A percentile compares a stretch with the other conserved stretches of the same genome.
phyloP scores from a whole-genome alignment of 2,888 invertebrate genomes.

The Limnephilus rhombicus region DNA sequence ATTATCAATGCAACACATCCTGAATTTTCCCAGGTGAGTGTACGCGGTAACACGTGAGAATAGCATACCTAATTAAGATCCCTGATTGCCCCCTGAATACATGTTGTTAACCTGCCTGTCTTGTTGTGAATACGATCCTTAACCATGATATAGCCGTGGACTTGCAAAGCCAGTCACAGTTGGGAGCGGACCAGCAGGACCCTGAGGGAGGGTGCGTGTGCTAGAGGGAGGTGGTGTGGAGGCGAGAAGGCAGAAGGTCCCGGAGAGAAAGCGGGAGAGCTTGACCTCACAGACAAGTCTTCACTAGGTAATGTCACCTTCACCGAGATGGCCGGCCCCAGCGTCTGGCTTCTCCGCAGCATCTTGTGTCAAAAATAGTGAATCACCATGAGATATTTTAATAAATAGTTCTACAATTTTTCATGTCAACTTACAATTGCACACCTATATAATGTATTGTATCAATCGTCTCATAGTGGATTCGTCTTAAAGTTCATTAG shows the following conservation, averaged over 20 bases:
- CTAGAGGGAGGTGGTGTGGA: constrained; percentile 73
- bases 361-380: constrained; percentile 62
- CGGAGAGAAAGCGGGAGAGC: constrained; percentile 46
- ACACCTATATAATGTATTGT: constrained; percentile 35
- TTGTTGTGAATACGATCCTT: constrained; percentile 60
- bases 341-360: constrained; percentile 42
- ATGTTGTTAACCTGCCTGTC: not conserved
- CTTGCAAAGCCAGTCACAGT: constrained; percentile 88
- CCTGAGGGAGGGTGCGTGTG: constrained; percentile 91
- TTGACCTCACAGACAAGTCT: constrained; percentile 26
- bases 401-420: constrained; percentile 49
- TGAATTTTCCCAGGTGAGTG: not conserved
- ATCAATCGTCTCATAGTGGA: constrained; percentile 25
- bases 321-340: constrained; percentile 13
- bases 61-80: not conserved
- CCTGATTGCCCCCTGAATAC: not conserved
- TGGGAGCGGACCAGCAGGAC: constrained; percentile 88
- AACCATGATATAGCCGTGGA: constrained; percentile 83
- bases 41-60: not conserved
- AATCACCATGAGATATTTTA: constrained; percentile 53
- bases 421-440: constrained; percentile 49
- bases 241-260: constrained; percentile 23
- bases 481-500: constrained; percentile 23
- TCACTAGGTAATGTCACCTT: constrained; percentile 34
- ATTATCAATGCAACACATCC: not conserved